Conservation (phyloP, 2,888 invertebrate genomes). For the Eupithecia vulgata region DNA sequence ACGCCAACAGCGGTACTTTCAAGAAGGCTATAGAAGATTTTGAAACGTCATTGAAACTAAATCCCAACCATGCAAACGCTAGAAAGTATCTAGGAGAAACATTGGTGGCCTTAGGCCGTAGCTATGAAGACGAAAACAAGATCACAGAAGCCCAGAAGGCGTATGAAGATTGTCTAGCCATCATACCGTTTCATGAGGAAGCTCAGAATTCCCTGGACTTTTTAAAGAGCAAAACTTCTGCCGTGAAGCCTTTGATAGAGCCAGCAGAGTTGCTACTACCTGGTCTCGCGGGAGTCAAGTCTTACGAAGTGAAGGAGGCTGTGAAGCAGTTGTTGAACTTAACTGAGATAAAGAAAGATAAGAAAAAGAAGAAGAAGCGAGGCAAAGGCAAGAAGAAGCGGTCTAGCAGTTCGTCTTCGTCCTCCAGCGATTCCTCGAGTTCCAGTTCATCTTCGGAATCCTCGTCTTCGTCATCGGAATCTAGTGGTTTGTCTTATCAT, state of each 20-base stretch:
- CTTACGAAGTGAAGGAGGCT: conserved; percentile 87
- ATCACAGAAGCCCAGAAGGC: conserved; percentile 93
- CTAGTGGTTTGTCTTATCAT: conserved; percentile 68
- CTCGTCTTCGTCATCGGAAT: conserved; percentile 84
- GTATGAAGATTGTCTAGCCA: conserved; percentile 91
- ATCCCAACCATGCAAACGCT: conserved; percentile 96
- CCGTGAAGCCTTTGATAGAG: conserved; percentile 85
- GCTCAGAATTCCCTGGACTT: conserved; percentile 93
- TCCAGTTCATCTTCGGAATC: conserved; percentile 85
- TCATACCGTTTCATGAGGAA: conserved; percentile 94
- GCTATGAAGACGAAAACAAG: conserved; percentile 94
- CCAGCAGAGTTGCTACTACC: conserved; percentile 86
- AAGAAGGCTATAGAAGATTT: conserved; percentile 97
- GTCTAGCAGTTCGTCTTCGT: conserved; percentile 87
- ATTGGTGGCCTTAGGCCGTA: conserved; percentile 93
- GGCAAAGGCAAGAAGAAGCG: conserved; percentile 87
- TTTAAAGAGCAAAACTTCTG: conserved; percentile 87
- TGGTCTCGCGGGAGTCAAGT: conserved; percentile 82
- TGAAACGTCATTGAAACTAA: conserved; percentile 94
- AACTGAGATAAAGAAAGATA: conserved; percentile 85
- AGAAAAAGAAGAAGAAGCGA: conserved; percentile 87
- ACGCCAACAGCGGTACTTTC: conserved; percentile 97
- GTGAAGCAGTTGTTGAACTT: conserved; percentile 86
- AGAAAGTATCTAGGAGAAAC: conserved; percentile 97
- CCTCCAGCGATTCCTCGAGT: conserved; percentile 87